Percentiles rank a stretch among this genome's conserved stretches.
Evolutionary conservation across 2,113 vertebrate genomes (phyloP).

Genomic region (Hystrix brachyura): DNA sequence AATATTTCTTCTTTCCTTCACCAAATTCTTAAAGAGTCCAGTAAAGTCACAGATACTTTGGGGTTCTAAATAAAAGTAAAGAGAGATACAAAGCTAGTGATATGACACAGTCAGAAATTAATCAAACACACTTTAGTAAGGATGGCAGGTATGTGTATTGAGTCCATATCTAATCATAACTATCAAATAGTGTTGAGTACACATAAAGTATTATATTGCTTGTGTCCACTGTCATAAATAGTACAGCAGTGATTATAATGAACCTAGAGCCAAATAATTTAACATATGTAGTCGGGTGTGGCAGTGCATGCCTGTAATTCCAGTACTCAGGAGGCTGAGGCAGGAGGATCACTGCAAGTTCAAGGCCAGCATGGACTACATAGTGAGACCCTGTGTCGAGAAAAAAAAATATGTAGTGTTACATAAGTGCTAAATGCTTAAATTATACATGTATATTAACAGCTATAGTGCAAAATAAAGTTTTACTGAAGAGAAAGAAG

Average conservation of each 20-base stretch:
- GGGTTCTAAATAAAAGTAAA: constrained; percentile 31
- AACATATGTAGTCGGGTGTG: neutral
- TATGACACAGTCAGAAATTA: constrained; percentile 21
- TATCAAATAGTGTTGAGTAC: constrained; percentile 22
- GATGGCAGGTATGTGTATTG: neutral
- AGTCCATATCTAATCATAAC: constrained; percentile 5
- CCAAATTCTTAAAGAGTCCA: constrained; percentile 51
- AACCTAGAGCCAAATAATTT: constrained; percentile 7
- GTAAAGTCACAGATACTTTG: constrained; percentile 8
- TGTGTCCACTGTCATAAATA: neutral
- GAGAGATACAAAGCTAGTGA: neutral
- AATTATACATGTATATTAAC: constrained; percentile 30
- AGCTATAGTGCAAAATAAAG: constrained; percentile 52
- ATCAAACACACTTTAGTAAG: constrained; percentile 50
- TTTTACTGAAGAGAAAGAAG: neutral
- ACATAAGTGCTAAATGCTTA: neutral
- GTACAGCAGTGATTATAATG: neutral
- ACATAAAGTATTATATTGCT: neutral
- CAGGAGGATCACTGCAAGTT: too few species aligned
- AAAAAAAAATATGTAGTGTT: neutral
- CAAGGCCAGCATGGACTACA: too few species aligned
- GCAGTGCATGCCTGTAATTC: too few species aligned
- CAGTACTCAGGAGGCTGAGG: too few species aligned
- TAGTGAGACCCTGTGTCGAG: too few species aligned
- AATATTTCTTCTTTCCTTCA: constrained; percentile 4